Base-by-base conservation (phyloP, 2,888 invertebrate species). In the Athalia circularis region DNA sequence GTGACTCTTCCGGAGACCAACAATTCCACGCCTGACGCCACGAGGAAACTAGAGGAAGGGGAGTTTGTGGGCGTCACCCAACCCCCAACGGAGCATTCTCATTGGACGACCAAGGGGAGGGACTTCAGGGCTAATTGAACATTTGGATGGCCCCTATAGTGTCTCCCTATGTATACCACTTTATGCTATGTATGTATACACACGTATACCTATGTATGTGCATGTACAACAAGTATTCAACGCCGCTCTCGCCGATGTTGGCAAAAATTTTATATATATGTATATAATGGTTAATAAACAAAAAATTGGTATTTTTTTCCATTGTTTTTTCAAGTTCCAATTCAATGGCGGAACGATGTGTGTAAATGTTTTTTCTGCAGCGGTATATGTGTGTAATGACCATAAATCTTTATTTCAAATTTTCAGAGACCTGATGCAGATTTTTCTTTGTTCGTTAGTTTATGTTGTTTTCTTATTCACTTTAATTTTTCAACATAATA, bases 21-120 rank as follows among this genome's bases (percentile, higher is more conserved):
- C 29, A 29, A 29, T 29, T 29, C 29, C 29, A 29, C 29, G 29
- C 29, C 29, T 29, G 29, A 29, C 29, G 86, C 85, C 88, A 87
- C 88, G 87, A 87, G 87, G 86, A 87, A 88, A 29, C 29, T 85
- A 87, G 59, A 83, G 84, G 86, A 83, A 79, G 83, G 79, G 82
- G 83, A 78, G 80, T 75, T 76, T 80, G 79, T 79, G 82, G 85
- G 86, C 84, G 86, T 84, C 78, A 85, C 81, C 80, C 80, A 52
- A 79, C 68, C 45, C 68, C 80, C 79, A 70, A 77, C 67, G 76
- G 9, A 57, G 59, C 62, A 8, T 13, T 52, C 15, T 75, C 65
- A 81, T 82, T 81, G 81, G 83, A 50, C 72, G 15, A 43, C 64
- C 79, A 52, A 54, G 11, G 47, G 70, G 72, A 67, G 80, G 80